Conservation (phyloP, 2,888 invertebrate genomes). For the Frankliniella fusca region DNA sequence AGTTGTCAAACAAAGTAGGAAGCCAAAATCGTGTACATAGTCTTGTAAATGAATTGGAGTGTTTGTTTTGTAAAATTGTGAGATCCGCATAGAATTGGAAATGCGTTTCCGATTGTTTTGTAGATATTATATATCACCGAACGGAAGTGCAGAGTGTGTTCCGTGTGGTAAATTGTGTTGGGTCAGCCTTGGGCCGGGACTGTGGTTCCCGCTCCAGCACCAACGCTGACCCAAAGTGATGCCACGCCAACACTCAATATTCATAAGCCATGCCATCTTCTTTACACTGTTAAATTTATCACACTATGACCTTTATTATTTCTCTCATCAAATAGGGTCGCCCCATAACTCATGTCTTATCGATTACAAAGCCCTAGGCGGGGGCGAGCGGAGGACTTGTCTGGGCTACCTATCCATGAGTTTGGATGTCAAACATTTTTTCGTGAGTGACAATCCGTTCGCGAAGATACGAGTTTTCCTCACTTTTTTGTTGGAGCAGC, state of each 20-base stretch:
- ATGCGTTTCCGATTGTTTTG: conserved; percentile 6
- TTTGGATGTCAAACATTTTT: no score
- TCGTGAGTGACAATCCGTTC: no score
- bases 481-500: no score
- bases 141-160: not conserved
- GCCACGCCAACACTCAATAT: not conserved
- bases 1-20: not conserved
- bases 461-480: no score
- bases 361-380: no score
- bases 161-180: not conserved
- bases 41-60: not conserved
- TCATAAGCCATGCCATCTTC: not conserved
- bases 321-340: no score
- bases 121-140: conserved; percentile 22
- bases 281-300: not conserved
- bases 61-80: not conserved
- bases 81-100: not conserved
- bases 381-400: no score
- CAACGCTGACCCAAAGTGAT: conserved; percentile 10
- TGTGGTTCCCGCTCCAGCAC: not conserved
- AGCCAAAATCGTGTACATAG: not conserved
- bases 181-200: not conserved
- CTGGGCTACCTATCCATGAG: no score
- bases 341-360: no score
- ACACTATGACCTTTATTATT: not conserved